These are phyloP conservation scores for Drosophila athabasca DNA, from an alignment of 1,140 invertebrate genomes.

Conservation along the genomic window DNA sequence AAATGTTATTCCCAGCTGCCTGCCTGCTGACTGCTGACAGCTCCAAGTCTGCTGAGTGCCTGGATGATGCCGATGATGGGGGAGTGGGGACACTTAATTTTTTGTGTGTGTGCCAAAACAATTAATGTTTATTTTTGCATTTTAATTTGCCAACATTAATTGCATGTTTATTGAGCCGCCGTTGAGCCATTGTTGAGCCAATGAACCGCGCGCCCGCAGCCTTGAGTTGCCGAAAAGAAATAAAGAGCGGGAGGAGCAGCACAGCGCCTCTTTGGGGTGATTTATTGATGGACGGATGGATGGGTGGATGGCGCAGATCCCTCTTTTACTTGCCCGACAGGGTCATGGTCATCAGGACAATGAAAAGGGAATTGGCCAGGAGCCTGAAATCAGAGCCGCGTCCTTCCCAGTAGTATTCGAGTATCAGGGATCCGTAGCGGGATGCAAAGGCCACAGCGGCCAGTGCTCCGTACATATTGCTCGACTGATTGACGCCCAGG, in stretches of 20 bases:
- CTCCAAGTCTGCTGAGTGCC: neutral
- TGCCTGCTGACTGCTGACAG: too few species aligned
- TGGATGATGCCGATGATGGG: constrained; percentile 12
- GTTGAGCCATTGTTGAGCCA: constrained; percentile 3
- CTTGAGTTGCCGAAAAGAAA: constrained; percentile 18
- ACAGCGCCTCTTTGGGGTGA: too few species aligned
- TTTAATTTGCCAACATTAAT: constrained; percentile 54
- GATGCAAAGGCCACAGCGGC: constrained; percentile 62
- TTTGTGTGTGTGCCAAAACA: neutral
- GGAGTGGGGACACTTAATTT: neutral
- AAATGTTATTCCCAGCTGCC: constrained; percentile 46
- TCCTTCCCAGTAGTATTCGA: constrained; percentile 64
- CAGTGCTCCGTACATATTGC: constrained; percentile 59
- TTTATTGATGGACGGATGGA: neutral
- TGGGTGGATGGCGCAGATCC: neutral
- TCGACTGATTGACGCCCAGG: constrained; percentile 68
- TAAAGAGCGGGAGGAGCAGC: too few species aligned
- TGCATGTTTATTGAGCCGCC: constrained; percentile 14
- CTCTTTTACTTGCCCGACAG: constrained; percentile 43
- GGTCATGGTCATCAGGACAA: constrained; percentile 62
- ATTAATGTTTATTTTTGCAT: too few species aligned
- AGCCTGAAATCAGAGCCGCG: constrained; percentile 51
- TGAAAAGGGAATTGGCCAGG: constrained; percentile 55
- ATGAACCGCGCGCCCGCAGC: constrained; percentile 30
- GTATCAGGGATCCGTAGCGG: constrained; percentile 58